Evolutionary conservation across 2,797 vertebrate species (phyloP).

Genomic region (Monodelphis domestica): DNA sequence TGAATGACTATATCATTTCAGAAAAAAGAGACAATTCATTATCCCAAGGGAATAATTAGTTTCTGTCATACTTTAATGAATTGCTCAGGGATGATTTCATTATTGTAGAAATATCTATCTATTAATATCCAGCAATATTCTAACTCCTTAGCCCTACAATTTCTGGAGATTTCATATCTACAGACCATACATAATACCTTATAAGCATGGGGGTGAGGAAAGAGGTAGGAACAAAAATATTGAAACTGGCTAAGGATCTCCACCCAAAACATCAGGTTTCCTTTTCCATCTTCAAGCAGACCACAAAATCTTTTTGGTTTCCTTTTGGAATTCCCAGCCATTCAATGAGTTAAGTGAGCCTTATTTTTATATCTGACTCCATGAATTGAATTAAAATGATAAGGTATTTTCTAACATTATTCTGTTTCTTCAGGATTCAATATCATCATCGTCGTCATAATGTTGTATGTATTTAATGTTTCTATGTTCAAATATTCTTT

Average conservation of each 20-base stretch:
- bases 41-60: not conserved
- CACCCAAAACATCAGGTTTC: not conserved
- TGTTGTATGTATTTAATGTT: not conserved
- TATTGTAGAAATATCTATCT: not conserved
- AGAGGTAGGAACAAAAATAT: not conserved
- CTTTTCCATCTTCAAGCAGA: not conserved
- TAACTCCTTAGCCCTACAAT: not conserved
- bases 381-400: not conserved
- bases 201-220: not conserved
- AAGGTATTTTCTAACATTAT: not conserved
- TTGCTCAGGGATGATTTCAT: not conserved
- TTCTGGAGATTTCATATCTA: not conserved
- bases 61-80: not conserved
- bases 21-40: not conserved
- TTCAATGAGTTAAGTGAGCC: not conserved
- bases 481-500: not conserved
- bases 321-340: not conserved
- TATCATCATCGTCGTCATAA: not conserved
- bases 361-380: not conserved
- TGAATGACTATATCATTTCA: not conserved
- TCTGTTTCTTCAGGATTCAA: not conserved
- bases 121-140: not conserved
- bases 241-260: not conserved
- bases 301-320: not conserved
- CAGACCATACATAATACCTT: not conserved